These are phyloP conservation scores for Sebastes baramenuke DNA, from an alignment of 2,797 vertebrate genomes.

Conservation along the genomic window DNA sequence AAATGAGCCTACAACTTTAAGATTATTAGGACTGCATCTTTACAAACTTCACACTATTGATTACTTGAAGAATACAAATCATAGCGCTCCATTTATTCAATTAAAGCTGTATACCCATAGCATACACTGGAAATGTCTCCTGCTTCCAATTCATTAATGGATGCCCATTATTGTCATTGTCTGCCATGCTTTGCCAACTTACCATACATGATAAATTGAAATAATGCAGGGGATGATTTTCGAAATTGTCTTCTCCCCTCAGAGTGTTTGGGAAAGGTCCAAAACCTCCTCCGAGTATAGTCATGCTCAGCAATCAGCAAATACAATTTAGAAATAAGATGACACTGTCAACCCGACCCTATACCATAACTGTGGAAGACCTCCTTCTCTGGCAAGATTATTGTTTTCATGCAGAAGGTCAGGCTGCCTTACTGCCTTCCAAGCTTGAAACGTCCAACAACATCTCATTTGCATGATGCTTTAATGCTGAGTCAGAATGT, in stretches of 20 bases:
- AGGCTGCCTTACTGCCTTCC: not conserved
- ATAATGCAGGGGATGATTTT: not conserved
- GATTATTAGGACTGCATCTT: not conserved
- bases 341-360: not conserved
- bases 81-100: not conserved
- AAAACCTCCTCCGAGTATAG: not conserved
- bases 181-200: not conserved
- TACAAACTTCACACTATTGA: not conserved
- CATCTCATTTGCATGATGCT: not conserved
- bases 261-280: not conserved
- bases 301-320: not conserved
- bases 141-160: not conserved
- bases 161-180: not conserved
- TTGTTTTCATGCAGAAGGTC: conserved; percentile 6
- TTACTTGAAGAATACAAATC: not conserved
- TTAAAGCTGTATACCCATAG: not conserved
- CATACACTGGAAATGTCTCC: not conserved
- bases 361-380: not conserved
- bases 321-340: not conserved
- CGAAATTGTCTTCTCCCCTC: not conserved
- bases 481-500: not conserved
- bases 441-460: not conserved
- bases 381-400: not conserved
- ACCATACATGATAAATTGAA: not conserved
- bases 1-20: not conserved